Evolutionary conservation across 2,113 vertebrate genomes (phyloP).

Genomic region (Esox niger): DNA sequence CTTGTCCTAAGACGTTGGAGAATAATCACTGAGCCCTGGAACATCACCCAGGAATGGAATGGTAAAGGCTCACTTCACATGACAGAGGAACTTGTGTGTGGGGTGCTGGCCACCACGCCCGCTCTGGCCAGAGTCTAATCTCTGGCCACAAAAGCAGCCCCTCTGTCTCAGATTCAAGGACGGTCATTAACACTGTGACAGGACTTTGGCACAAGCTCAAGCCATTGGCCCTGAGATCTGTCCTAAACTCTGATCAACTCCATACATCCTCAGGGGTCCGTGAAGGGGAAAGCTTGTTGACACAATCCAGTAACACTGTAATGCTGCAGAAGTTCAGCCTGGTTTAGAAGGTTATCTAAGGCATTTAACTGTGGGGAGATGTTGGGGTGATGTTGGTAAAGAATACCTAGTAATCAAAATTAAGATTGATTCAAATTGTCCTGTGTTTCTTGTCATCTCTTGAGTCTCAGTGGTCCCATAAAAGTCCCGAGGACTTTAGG

Average conservation of each 20-base stretch:
- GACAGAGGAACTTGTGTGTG: background rate
- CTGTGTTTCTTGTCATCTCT: background rate
- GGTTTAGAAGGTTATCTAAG: background rate
- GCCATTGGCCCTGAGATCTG: slow-evolving; percentile 1
- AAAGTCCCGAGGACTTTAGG: too few relatives aligned
- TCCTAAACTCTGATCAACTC: slow-evolving; percentile 15
- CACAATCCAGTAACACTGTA: background rate
- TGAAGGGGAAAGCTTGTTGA: background rate
- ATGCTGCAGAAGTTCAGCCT: background rate
- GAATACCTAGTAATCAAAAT: background rate
- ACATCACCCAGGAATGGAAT: slow-evolving; percentile 3
- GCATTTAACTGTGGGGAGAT: background rate
- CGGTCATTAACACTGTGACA: slow-evolving; percentile 32
- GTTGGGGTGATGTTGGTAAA: background rate
- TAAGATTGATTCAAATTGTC: background rate
- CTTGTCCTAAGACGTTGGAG: background rate
- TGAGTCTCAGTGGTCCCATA: too few relatives aligned
- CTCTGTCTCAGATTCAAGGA: slow-evolving; percentile 24
- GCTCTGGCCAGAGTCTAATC: background rate
- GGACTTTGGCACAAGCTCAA: slow-evolving; percentile 24
- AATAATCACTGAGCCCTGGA: background rate
- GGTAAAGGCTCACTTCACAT: background rate
- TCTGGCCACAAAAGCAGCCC: background rate
- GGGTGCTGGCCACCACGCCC: background rate
- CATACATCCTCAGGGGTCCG: slow-evolving; percentile 22